Base-by-base conservation (phyloP, 1,140 invertebrate genomes). In the Zelostemma sp. region DNA sequence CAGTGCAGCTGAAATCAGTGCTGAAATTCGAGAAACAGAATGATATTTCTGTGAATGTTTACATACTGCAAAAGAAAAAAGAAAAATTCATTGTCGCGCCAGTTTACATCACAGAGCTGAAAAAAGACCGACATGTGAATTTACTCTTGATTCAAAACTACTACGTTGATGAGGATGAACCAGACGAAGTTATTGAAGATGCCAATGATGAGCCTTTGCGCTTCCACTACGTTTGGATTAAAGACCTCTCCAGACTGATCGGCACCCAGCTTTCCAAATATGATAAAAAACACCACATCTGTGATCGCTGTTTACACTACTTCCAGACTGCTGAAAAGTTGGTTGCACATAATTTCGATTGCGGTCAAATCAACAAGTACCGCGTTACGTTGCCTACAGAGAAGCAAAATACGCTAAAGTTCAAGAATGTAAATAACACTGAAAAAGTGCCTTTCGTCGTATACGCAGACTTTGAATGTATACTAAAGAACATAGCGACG, bases 181-280 rank as follows among this genome's bases (percentile, higher is more conserved):
- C n/a, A n/a, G n/a, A n/a, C n/a, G n/a, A n/a, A n/a, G n/a, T n/a
- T n/a, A n/a, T n/a, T n/a, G 40, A 18, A 17, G 31, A 35, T 17
- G 31, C 33, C 14, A 25, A 25, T 25, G 6, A 6, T 25, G 21
- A 25, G 21, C 16, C 19, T n/a, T n/a, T n/a, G n/a, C n/a, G n/a
- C n/a, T n/a, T n/a, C n/a, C n/a, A n/a, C n/a, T n/a, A n/a, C n/a
- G 51, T 54, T 1, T 41, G 33, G 18, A 54, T 54, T 18, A 40
- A 41, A n/a, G 16, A 54, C 41, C 41, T 41, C n/a, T 54, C 51
- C 6, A 12, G 33, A 17, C 25, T 54, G 25, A 18, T 54, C 0
- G 9, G n/a, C n/a, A 1, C n/a, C 6, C 51, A 54, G 31, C 19
- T 31, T 6, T 17, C 18, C 4, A 31, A 40, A 18, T 33, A 54